Percentiles rank a stretch among this genome's conserved stretches.
phyloP scores from a whole-genome alignment of 1,140 invertebrate genomes.

The Diabrotica undecimpunctata region DNA sequence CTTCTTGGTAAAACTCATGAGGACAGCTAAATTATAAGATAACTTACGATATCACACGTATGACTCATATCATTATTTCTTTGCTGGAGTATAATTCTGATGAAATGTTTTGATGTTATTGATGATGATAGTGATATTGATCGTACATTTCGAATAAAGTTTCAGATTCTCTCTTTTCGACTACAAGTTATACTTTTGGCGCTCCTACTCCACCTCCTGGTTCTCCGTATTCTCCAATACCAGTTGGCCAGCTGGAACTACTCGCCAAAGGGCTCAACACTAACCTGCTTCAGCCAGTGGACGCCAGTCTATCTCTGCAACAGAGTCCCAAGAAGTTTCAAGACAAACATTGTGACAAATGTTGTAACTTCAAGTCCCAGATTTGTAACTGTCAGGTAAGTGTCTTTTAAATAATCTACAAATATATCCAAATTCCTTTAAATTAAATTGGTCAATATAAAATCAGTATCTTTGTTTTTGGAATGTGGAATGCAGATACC shows the following conservation, averaged over 20 bases:
- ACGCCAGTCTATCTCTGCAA: slow-evolving; percentile 23
- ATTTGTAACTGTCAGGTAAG: slow-evolving; percentile 33
- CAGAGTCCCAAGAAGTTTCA: slow-evolving; percentile 40
- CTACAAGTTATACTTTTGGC: slow-evolving; percentile 59
- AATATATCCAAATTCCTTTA: too few species aligned
- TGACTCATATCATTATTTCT: too few species aligned
- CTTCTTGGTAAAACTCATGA: too few species aligned
- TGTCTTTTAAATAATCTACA: too few species aligned
- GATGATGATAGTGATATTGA: too few species aligned
- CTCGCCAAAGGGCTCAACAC: slow-evolving; percentile 51
- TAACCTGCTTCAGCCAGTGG: slow-evolving; percentile 43
- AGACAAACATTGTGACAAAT: slow-evolving; percentile 41
- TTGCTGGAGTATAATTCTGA: too few species aligned
- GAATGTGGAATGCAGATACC: too few species aligned
- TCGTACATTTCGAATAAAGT: slow-evolving; percentile 46
- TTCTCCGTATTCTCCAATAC: slow-evolving; percentile 66
- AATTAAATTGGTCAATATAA: too few species aligned
- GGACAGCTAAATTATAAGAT: too few species aligned
- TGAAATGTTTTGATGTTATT: too few species aligned
- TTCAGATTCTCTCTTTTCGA: slow-evolving; percentile 63
- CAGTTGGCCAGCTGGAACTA: slow-evolving; percentile 58
- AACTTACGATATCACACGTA: too few species aligned
- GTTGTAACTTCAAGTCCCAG: slow-evolving; percentile 37
- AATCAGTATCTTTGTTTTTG: too few species aligned
- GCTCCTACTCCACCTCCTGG: slow-evolving; percentile 64